Percentiles rank a stretch among this genome's conserved stretches.
Evolutionary conservation across 2,797 vertebrate genomes (phyloP).

Genomic region (Catamblyrhynchus diadema): DNA sequence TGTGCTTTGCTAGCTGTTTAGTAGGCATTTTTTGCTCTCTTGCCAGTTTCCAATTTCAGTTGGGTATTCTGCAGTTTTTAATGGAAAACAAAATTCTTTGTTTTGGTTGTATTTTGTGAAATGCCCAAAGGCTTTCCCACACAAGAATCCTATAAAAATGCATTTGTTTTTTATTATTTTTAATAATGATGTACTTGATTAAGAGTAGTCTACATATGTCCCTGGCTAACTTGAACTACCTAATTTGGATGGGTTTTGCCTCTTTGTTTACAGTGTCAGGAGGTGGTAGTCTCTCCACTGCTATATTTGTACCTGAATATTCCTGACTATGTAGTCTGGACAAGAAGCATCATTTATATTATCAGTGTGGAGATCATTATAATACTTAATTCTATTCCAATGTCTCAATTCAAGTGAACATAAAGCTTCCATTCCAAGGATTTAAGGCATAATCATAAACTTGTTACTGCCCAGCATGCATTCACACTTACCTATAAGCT

Average conservation of each 20-base stretch:
- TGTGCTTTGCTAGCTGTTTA: not conserved
- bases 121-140: not conserved
- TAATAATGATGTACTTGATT: not conserved
- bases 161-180: not conserved
- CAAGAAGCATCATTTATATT: not conserved
- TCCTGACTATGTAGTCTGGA: not conserved
- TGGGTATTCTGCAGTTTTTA: not conserved
- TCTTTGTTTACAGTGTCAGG: not conserved
- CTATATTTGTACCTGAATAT: not conserved
- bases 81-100: not conserved
- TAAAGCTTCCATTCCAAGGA: not conserved
- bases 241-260: not conserved
- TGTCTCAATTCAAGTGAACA: not conserved
- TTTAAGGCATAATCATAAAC: not conserved
- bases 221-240: not conserved
- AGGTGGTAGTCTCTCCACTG: not conserved
- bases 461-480: not conserved
- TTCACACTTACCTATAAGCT: not conserved
- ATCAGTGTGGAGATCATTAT: not conserved
- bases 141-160: not conserved
- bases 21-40: not conserved
- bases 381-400: not conserved
- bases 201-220: not conserved
- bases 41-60: not conserved
- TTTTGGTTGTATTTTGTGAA: not conserved